Conservation (phyloP, 2,797 vertebrate genomes). For the Syngnathus acus region DNA sequence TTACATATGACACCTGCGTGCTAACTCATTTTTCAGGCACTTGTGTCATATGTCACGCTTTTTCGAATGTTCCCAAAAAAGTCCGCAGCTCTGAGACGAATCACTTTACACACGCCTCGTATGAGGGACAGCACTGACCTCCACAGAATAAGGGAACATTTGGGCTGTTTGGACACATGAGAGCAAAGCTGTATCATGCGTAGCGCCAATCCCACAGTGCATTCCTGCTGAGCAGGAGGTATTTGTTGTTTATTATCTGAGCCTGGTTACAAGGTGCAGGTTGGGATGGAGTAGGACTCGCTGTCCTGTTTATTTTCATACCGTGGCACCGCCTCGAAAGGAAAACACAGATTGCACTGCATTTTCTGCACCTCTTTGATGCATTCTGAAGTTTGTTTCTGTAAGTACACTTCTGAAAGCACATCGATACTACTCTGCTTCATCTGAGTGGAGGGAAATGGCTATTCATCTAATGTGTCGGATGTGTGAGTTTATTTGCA, state of each 20-base stretch:
- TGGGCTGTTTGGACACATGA: conserved; percentile 62
- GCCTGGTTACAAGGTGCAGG: conserved; percentile 62
- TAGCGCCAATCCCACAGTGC: conserved; percentile 56
- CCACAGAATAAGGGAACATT: conserved; percentile 52
- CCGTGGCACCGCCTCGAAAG: conserved; percentile 52
- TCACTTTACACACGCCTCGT: conserved; percentile 61
- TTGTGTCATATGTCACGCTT: neutral
- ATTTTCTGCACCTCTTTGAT: conserved; percentile 52
- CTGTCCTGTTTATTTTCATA: conserved; percentile 62
- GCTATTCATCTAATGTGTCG: conserved; percentile 22
- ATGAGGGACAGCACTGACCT: conserved; percentile 54
- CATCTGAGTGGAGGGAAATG: conserved; percentile 11
- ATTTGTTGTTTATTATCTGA: conserved; percentile 69
- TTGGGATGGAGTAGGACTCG: conserved; percentile 47
- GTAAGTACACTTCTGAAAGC: conserved; percentile 26
- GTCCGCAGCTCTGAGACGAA: conserved; percentile 37
- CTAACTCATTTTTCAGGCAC: conserved; percentile 11
- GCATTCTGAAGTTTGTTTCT: conserved; percentile 28
- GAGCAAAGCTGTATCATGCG: conserved; percentile 56
- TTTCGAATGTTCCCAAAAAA: conserved; percentile 7
- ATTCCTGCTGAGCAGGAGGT: conserved; percentile 66
- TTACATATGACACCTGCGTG: conserved; percentile 25
- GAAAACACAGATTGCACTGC: conserved; percentile 57
- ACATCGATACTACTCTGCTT: conserved; percentile 35
- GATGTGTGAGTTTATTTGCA: conserved; percentile 20